These are phyloP conservation scores for Lepidocolaptes lacrymiger DNA, from an alignment of 2,797 vertebrate genomes.

Conservation along the genomic window DNA sequence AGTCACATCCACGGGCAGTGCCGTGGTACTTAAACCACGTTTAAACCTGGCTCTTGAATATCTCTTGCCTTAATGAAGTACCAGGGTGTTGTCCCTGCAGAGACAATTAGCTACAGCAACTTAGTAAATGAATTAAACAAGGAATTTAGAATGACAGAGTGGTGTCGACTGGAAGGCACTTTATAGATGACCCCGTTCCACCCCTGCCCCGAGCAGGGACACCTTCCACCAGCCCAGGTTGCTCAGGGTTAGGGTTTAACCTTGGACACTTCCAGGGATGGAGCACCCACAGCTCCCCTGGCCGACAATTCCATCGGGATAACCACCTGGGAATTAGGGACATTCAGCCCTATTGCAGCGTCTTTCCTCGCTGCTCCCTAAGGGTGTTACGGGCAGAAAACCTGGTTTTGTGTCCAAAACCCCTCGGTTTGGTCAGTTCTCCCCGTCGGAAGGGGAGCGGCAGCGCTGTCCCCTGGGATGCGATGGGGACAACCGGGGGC, in stretches of 20 bases:
- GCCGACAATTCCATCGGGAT: neutral
- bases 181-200: too few relatives aligned
- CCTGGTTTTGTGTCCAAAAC: rapidly evolving
- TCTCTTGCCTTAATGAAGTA: neutral
- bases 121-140: neutral
- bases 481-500: too few relatives aligned
- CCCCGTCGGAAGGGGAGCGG: too few relatives aligned
- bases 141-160: neutral
- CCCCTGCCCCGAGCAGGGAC: neutral
- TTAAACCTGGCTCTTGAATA: rapidly evolving
- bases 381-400: rapidly evolving
- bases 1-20: rapidly evolving
- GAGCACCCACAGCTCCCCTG: neutral
- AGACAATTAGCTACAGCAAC: neutral
- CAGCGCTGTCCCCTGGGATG: neutral
- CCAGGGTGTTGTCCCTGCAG: rapidly evolving
- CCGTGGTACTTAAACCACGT: too few relatives aligned
- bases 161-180: neutral
- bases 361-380: neutral
- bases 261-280: neutral
- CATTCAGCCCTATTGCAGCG: rapidly evolving
- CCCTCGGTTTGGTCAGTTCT: rapidly evolving
- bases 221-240: neutral
- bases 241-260: neutral
- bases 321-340: neutral